Evolutionary conservation across 2,888 invertebrate genomes (phyloP).

Genomic region (Copidosoma aretas): DNA sequence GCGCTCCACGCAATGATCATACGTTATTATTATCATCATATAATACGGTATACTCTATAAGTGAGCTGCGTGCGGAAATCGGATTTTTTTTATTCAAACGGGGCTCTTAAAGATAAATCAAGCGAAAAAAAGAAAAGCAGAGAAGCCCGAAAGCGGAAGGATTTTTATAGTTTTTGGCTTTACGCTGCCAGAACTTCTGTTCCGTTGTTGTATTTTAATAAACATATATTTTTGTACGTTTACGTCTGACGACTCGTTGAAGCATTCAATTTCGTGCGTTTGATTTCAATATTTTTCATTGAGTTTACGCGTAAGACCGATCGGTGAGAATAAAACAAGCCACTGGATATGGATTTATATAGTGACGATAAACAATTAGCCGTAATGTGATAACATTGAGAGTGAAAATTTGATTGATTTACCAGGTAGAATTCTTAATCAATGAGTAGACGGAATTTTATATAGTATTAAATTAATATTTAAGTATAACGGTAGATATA

Average conservation of each 20-base stretch:
- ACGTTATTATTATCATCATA: too few relatives aligned
- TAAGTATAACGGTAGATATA: neutral
- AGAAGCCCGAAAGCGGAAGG: too few relatives aligned
- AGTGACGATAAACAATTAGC: slow-evolving; percentile 10
- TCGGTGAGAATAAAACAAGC: neutral
- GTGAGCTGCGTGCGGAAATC: too few relatives aligned
- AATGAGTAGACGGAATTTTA: neutral
- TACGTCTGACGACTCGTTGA: neutral
- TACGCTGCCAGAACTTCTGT: neutral
- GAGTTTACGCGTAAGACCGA: neutral
- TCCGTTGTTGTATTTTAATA: neutral
- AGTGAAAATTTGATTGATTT: slow-evolving; percentile 22
- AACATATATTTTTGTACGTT: neutral
- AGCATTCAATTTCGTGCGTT: too few relatives aligned
- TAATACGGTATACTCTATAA: too few relatives aligned
- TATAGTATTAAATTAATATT: neutral
- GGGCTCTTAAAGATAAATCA: too few relatives aligned
- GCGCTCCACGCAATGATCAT: too few relatives aligned
- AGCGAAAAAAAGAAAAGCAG: too few relatives aligned
- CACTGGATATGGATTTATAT: neutral
- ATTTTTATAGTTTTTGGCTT: too few relatives aligned
- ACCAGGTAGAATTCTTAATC: neutral
- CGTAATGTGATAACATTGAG: neutral
- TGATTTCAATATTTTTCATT: neutral
- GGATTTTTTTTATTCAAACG: too few relatives aligned